phyloP scores from a whole-genome alignment of 2,797 vertebrate species.

The Cyprinella venusta region DNA sequence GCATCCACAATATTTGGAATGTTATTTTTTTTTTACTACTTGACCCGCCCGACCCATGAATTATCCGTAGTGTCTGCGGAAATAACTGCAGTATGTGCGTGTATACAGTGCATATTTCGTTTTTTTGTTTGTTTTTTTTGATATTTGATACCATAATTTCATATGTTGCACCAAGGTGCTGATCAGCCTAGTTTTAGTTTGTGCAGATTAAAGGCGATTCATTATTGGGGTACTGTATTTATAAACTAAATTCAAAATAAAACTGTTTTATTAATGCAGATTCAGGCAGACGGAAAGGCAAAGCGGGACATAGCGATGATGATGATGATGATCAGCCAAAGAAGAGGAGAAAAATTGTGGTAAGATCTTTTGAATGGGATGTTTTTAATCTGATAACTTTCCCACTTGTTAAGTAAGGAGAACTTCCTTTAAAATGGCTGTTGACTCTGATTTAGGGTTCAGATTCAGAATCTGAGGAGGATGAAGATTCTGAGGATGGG shows the following conservation, averaged over 20 bases:
- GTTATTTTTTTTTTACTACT: too few species aligned
- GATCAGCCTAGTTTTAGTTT: not conserved
- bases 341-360: conserved; percentile 72
- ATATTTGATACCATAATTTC: too few species aligned
- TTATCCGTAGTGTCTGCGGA: too few species aligned
- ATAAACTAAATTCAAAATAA: not conserved
- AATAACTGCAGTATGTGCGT: too few species aligned
- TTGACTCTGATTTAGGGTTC: conserved; percentile 60
- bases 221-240: not conserved
- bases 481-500: conserved; percentile 65
- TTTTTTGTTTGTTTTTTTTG: too few species aligned
- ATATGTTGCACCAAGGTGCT: not conserved
- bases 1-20: too few species aligned
- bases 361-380: not conserved
- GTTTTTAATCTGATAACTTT: not conserved
- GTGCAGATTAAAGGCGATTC: not conserved
- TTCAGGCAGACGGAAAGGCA: conserved; percentile 79
- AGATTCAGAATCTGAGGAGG: conserved; percentile 60
- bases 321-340: conserved; percentile 66
- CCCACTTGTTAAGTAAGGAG: not conserved
- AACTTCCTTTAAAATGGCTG: conserved; percentile 60
- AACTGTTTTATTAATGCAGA: conserved; percentile 42
- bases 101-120: too few species aligned
- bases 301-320: conserved; percentile 68
- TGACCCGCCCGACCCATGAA: too few species aligned